Evolutionary conservation across 2,113 vertebrate species (phyloP).

Genomic region (Procavia capensis): DNA sequence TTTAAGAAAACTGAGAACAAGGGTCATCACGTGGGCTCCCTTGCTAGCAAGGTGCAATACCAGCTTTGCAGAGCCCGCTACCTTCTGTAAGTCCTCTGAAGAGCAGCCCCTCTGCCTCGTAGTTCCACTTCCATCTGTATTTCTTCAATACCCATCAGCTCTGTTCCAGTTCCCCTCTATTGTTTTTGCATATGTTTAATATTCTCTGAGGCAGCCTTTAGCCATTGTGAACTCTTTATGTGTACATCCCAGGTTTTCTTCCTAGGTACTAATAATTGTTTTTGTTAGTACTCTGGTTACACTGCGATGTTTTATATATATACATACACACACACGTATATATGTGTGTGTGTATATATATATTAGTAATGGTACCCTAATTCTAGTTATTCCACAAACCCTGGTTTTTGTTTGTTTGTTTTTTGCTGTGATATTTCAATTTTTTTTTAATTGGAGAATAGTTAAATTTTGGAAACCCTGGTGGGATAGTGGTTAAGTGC

Average conservation of each 20-base stretch:
- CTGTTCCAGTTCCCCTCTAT: neutral
- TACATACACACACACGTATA: too few relatives aligned
- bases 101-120: too few relatives aligned
- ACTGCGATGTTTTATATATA: too few relatives aligned
- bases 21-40: neutral
- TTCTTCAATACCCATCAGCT: neutral
- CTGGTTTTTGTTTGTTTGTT: neutral
- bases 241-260: neutral
- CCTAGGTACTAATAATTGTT: neutral
- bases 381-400: neutral
- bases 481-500: too few relatives aligned
- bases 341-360: neutral
- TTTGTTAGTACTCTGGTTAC: neutral
- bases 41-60: accelerated
- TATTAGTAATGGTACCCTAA: neutral
- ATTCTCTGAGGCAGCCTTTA: neutral
- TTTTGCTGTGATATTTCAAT: neutral
- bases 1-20: neutral
- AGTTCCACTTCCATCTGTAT: neutral
- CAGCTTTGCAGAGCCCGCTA: neutral
- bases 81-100: neutral
- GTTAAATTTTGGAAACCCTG: too few relatives aligned
- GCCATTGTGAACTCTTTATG: neutral
- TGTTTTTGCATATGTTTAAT: neutral
- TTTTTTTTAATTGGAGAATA: too few relatives aligned